Evolutionary conservation across 1,140 invertebrate genomes (phyloP), one percentile per base, ranked within the genome.

Genomic region (Cotesia chilonis): DNA sequence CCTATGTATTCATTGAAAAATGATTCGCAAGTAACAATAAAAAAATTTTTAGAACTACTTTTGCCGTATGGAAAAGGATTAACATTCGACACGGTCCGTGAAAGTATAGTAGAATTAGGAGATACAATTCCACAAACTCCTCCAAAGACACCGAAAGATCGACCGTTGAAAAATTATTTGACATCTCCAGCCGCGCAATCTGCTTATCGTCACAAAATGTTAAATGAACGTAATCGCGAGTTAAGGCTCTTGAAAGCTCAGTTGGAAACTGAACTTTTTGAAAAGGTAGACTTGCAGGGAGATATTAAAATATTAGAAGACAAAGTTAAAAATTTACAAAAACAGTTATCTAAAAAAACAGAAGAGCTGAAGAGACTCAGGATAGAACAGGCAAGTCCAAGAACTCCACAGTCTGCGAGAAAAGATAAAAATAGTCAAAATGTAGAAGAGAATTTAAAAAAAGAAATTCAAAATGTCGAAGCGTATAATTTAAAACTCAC

Each of bases 21-120:
- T 17, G 83, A 86, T 41, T 81, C 79, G 0, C 85, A 87, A 75
- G 61, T 85, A 5, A 81, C 80, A 69, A 83, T 87, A 65, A 87
- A 87, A 80, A 64, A 76, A n/a, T 85, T 87, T 70, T 74, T 87
- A 1, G 85, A 87, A 74, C 75, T 74, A 2, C 36, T 83, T 4
- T 76, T 87, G 9, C 80, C 82, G 1, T 76, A 81, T 60, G 82
- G 81, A n/a, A 81, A 79, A 60, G 71, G 78, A 12, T 65, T 87
- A n/a, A 84, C 82, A 0, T 72, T 14, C 4, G 80, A 86, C 7
- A 75, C 77, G 28, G 61, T 87, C 4, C 75, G 35, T 12, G 72
- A 75, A 68, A 79, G 75, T 38, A 84, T 82, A 10, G 3, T 54
- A 17, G 76, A 81, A 64, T 35, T 77, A 3, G 63, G 73, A 5